These are phyloP conservation scores for Pachliopta kotzebuea DNA, from an alignment of 2,888 invertebrate species.

Conservation along the genomic window DNA sequence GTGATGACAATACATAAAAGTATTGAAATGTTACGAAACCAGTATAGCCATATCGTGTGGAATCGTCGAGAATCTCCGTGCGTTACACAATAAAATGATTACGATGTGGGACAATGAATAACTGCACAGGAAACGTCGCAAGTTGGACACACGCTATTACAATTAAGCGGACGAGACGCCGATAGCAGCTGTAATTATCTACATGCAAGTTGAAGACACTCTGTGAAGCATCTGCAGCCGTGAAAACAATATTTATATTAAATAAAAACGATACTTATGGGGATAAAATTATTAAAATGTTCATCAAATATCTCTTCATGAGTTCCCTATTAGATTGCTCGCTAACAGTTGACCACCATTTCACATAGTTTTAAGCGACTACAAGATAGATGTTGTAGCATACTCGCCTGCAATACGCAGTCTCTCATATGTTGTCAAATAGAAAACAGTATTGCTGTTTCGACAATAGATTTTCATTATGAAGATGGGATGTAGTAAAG, in stretches of 20 bases:
- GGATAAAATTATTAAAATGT: background rate
- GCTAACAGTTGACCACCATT: too few species aligned
- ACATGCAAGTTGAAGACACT: conserved; percentile 54
- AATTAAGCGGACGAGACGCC: conserved; percentile 64
- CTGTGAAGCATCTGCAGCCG: conserved; percentile 21
- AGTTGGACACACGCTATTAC: conserved; percentile 47
- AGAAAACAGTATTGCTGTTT: too few species aligned
- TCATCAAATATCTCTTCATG: too few species aligned
- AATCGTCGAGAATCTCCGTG: conserved; percentile 21
- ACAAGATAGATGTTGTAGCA: too few species aligned
- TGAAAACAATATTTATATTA: background rate
- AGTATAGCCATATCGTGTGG: background rate
- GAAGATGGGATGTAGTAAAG: too few species aligned
- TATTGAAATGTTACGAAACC: background rate
- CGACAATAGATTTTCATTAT: too few species aligned
- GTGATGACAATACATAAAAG: background rate
- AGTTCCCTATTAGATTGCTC: too few species aligned
- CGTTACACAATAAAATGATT: conserved; percentile 37
- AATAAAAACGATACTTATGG: background rate
- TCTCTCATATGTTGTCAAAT: too few species aligned
- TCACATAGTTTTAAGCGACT: too few species aligned
- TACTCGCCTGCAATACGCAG: too few species aligned
- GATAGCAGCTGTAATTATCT: conserved; percentile 61
- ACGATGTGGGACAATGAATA: conserved; percentile 39
- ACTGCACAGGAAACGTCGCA: conserved; percentile 31